Conservation (phyloP, 2,113 vertebrate species). For the Conger conger region DNA sequence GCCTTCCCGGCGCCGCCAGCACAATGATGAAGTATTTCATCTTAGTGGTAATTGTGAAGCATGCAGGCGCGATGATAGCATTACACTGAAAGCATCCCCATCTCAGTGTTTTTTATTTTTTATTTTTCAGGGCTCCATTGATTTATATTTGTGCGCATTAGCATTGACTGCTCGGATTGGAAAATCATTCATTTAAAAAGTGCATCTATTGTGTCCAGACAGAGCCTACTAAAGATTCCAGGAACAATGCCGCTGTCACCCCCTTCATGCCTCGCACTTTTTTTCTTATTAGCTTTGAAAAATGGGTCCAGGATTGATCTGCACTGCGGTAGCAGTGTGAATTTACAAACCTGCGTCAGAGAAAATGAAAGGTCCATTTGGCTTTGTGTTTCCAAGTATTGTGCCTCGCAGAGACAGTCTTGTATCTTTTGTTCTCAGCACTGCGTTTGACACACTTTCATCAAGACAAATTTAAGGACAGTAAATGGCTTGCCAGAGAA, state of each 20-base stretch:
- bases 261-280: constrained; percentile 23
- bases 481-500: not conserved
- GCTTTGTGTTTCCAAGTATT: constrained; percentile 52
- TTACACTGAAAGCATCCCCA: constrained; percentile 55
- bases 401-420: constrained; percentile 24
- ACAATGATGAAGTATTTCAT: constrained; percentile 74
- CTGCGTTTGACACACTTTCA: constrained; percentile 26
- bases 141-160: constrained; percentile 67
- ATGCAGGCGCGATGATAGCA: constrained; percentile 57
- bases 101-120: constrained; percentile 40
- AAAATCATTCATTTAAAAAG: constrained; percentile 62
- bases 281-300: constrained; percentile 46
- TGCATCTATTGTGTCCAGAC: constrained; percentile 45
- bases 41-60: constrained; percentile 57
- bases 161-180: constrained; percentile 55
- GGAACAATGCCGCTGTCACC: constrained; percentile 50
- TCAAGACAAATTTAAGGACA: not conserved
- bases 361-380: constrained; percentile 42
- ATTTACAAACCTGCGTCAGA: constrained; percentile 54
- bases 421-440: constrained; percentile 30
- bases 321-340: constrained; percentile 44
- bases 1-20: constrained; percentile 38
- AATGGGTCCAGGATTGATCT: constrained; percentile 57
- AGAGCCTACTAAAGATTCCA: constrained; percentile 38
- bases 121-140: constrained; percentile 33